phyloP scores from a whole-genome alignment of 2,888 invertebrate genomes.

The Stratiomys singularior region DNA sequence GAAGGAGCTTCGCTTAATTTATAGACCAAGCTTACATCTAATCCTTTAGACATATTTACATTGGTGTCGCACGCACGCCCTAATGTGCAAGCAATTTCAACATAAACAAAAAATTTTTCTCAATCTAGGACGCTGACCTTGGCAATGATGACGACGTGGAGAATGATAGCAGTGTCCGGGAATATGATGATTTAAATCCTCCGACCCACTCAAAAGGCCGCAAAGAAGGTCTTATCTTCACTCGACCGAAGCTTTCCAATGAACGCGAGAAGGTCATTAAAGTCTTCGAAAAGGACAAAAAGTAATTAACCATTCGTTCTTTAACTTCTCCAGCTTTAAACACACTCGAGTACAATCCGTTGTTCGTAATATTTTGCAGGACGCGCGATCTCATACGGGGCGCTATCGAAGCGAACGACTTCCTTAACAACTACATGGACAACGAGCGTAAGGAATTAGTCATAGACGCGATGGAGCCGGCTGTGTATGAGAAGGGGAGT shows the following conservation, averaged over 20 bases:
- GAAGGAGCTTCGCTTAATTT: too few species aligned
- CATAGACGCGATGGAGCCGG: conserved; percentile 84
- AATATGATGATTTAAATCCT: conserved; percentile 42
- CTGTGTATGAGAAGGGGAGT: conserved; percentile 73
- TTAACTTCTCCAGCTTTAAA: not conserved
- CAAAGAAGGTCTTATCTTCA: conserved; percentile 69
- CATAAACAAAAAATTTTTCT: not conserved
- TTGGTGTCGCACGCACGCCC: too few species aligned
- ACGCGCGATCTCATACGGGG: conserved; percentile 73
- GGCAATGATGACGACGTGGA: conserved; percentile 5
- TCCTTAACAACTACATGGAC: conserved; percentile 81
- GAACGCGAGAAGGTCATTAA: conserved; percentile 67
- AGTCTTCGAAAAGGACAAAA: conserved; percentile 69
- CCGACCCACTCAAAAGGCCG: conserved; percentile 55
- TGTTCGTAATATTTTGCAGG: conserved; percentile 61
- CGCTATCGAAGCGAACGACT: conserved; percentile 84
- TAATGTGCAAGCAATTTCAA: too few species aligned
- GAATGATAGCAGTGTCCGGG: not conserved
- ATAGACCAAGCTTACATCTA: too few species aligned
- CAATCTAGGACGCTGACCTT: conserved; percentile 36
- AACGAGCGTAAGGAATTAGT: conserved; percentile 76
- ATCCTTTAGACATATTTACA: too few species aligned
- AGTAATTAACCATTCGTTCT: conserved; percentile 63
- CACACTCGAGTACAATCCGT: not conserved
- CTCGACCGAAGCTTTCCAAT: conserved; percentile 65